Conservation (phyloP, 2,113 vertebrate species). For the Lepidiolamprologus cunningtoni region DNA sequence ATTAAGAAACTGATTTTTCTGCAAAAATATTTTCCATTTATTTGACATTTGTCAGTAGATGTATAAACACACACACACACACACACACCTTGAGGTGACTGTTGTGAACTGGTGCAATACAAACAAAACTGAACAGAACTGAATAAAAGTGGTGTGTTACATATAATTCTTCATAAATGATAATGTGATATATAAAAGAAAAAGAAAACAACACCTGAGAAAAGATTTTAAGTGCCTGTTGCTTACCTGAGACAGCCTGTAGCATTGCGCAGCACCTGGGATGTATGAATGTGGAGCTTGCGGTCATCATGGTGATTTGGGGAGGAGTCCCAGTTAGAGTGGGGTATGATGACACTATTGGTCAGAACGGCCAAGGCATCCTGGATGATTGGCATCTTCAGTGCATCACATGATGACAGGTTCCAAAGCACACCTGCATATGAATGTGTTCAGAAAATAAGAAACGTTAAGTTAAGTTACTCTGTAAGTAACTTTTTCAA, state of each 20-base stretch:
- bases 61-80: neutral
- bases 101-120: neutral
- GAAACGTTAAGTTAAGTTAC: neutral
- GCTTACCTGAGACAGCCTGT: conserved; percentile 94
- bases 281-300: conserved; percentile 94
- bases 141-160: neutral
- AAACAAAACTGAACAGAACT: neutral
- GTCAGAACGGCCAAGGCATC: conserved; percentile 95
- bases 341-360: conserved; percentile 96
- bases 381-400: conserved; percentile 99
- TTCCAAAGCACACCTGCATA: conserved; percentile 92
- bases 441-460: neutral
- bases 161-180: neutral
- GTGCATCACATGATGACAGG: conserved; percentile 93
- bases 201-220: neutral
- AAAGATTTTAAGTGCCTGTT: neutral
- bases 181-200: neutral
- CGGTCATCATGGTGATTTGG: conserved; percentile 89
- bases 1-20: neutral
- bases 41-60: neutral
- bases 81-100: neutral
- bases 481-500: neutral
- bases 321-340: conserved; percentile 94
- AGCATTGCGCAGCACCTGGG: conserved; percentile 97
- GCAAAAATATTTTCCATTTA: neutral